phyloP scores from a whole-genome alignment of 2,888 invertebrate species.

The Galeruca laticollis region DNA sequence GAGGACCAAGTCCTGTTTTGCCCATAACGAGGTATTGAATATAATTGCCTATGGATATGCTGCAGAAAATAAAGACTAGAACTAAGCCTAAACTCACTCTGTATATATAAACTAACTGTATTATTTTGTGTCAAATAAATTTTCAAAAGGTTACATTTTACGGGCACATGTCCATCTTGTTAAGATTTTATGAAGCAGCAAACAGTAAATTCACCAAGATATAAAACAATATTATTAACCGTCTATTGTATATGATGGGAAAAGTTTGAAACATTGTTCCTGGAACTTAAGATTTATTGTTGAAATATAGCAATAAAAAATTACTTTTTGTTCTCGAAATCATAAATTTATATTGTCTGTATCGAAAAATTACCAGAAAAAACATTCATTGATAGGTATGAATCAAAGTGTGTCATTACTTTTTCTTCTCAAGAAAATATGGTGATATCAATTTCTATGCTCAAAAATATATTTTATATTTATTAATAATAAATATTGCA shows the following conservation, averaged over 20 bases:
- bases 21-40: too few relatives aligned
- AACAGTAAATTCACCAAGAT: conserved; percentile 29
- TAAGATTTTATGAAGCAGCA: conserved; percentile 27
- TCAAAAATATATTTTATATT: too few relatives aligned
- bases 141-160: conserved; percentile 32
- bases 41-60: too few relatives aligned
- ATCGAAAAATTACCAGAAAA: background rate
- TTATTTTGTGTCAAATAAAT: conserved; percentile 33
- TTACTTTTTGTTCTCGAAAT: background rate
- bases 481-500: too few relatives aligned
- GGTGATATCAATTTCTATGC: too few relatives aligned
- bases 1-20: too few relatives aligned
- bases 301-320: background rate
- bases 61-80: too few relatives aligned
- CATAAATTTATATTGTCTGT: background rate
- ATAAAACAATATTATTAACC: conserved; percentile 32
- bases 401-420: background rate
- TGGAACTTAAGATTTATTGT: conserved; percentile 5
- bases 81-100: too few relatives aligned
- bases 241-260: conserved; percentile 21
- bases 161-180: conserved; percentile 31
- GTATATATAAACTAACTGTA: too few relatives aligned
- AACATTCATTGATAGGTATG: background rate
- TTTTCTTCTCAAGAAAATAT: too few relatives aligned
- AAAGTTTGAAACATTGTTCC: conserved; percentile 20